Conservation (phyloP, 1,140 invertebrate genomes). For the Brachionus plicatilis region DNA sequence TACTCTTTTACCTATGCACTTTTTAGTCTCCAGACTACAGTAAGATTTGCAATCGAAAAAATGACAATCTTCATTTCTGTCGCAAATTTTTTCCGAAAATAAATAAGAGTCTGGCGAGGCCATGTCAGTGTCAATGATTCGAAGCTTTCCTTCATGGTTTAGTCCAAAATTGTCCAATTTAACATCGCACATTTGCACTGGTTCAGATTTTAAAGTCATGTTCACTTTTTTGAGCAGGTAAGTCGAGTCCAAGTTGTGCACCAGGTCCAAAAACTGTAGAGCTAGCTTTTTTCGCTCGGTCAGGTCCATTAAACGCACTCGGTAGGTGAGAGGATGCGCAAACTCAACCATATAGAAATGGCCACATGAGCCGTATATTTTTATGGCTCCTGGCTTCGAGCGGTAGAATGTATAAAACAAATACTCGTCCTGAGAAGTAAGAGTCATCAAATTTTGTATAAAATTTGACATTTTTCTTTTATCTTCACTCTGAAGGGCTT, state of each 20-base stretch:
- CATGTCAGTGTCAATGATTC: conserved; percentile 34
- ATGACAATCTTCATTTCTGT: conserved; percentile 33
- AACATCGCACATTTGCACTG: conserved; percentile 36
- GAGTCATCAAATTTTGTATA: conserved; percentile 28
- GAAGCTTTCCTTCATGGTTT: neutral
- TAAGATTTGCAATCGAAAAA: conserved; percentile 39
- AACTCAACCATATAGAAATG: conserved; percentile 39
- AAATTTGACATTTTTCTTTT: conserved; percentile 14
- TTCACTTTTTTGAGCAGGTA: neutral
- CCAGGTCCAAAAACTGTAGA: neutral
- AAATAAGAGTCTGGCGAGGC: conserved; percentile 5
- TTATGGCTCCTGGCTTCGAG: neutral
- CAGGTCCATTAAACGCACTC: neutral
- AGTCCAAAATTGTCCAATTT: conserved; percentile 38
- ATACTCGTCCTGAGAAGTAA: conserved; percentile 27
- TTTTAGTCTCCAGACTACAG: neutral
- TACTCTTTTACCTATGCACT: neutral
- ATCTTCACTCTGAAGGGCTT: neutral
- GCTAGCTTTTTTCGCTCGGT: neutral
- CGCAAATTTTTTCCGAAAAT: neutral
- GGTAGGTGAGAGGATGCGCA: neutral
- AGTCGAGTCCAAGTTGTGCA: neutral
- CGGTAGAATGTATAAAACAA: conserved; percentile 26
- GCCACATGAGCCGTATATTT: conserved; percentile 15
- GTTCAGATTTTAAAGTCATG: neutral